Percentiles rank a stretch among this genome's conserved stretches.
Conservation (phyloP, 2,113 vertebrate species). For the Protobothrops mucrosquamatus region DNA sequence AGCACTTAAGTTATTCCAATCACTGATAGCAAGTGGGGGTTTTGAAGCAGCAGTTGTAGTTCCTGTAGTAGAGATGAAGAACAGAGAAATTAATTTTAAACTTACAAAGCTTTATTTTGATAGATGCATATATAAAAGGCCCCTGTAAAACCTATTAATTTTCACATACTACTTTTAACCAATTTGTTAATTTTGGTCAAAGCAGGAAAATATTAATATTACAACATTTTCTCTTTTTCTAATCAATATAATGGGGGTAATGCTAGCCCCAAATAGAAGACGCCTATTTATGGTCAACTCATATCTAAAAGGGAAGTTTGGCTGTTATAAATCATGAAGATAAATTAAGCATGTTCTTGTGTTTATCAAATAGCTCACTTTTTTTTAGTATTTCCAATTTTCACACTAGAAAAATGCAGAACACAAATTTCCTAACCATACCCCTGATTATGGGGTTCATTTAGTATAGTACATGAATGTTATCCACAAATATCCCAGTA, state of each 20-base stretch:
- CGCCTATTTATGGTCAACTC: background rate
- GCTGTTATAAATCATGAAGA: background rate
- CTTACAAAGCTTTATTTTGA: background rate
- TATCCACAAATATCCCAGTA: background rate
- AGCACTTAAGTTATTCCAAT: constrained; percentile 73
- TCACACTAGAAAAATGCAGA: background rate
- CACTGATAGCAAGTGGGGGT: constrained; percentile 56
- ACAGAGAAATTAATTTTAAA: constrained; percentile 2
- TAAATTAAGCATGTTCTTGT: background rate
- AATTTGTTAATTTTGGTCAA: background rate
- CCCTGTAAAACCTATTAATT: background rate
- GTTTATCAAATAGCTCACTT: background rate
- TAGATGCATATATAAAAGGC: background rate
- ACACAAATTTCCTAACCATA: background rate
- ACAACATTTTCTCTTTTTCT: background rate
- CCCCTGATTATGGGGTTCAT: background rate
- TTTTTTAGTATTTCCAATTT: background rate
- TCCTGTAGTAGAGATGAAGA: constrained; percentile 27
- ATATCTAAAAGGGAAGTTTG: background rate
- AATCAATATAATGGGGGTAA: background rate
- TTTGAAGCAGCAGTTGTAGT: constrained; percentile 54
- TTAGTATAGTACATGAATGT: background rate
- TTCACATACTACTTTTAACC: background rate
- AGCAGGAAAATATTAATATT: background rate
- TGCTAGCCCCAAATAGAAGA: background rate